Evolutionary conservation across 92 coral and sea anemone genomes (phyloP), one percentile per base, ranked within the genome.

Genomic region (Porites divaricata): DNA sequence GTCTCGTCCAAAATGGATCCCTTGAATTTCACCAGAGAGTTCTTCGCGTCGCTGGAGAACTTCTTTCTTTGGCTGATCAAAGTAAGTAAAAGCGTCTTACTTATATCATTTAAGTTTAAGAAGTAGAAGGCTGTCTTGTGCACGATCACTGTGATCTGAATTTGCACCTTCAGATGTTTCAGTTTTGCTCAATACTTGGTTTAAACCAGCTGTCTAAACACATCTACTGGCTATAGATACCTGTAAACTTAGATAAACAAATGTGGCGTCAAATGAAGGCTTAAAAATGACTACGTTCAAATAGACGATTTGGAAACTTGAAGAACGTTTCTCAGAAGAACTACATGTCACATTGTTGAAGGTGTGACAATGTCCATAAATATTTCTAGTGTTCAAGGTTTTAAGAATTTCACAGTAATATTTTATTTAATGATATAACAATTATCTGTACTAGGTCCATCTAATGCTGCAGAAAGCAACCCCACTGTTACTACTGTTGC

Each of bases 101-200:
- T 79, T 72, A 72, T 48, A 69, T 79, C 72, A 69, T 79, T 79
- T 54, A 53, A 79, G 56, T 24, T 69, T 69, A 65, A 49, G 45
- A 66, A 79, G 78, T 63, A 63, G 68, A 63, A 63, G 68, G 68
- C 68, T 25, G 68, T 63, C 68, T 63, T 63, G 68, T 63, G 68
- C n/a, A n/a, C n/a, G n/a, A 63, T 21, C 16, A 21, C 68, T 11
- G 68, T 63, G 68, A 63, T 63, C 68, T 63, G 68, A 63, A 63
- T 63, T n/a, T 23, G 16, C 68, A 63, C 68, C 68, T 63, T 63
- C 68, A 63, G 68, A 63, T 25, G 68, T 63, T 63, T 63, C 16
- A 63, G 68, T 63, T 63, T 19, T 63, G 16, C 68, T 63, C 68
- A 63, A 63, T 63, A 23, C 68, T 63, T 63, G 26, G 68, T 63